Evolutionary conservation across 1,140 invertebrate species (phyloP), one percentile per base, ranked within the genome.

Genomic region (Eubasilissa regina): DNA sequence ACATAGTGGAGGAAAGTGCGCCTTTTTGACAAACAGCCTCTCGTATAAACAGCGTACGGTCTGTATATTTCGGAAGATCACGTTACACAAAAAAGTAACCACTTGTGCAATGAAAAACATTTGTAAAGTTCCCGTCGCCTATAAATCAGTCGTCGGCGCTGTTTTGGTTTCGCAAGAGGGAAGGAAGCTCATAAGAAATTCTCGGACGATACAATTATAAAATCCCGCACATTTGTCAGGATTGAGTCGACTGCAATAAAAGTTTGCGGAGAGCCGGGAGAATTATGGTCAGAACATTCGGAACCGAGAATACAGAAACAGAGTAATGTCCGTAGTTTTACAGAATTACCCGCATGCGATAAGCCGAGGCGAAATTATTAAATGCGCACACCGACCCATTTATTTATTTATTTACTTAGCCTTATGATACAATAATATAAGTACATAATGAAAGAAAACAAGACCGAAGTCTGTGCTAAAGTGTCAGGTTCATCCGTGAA

Each of bases 171-270:
- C 25, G 25, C 25, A 35, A 35, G 25, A 35, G 25, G 25, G 7
- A 25, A 25, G 25, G 25, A 7, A 43, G 25, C 64, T 68, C 64
- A 68, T 68, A 68, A 68, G 64, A 47, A 68, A 68, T 68, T 68
- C 64, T 68, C 64, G 64, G 64, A 68, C 64, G 64, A 68, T 68
- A 68, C 64, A 21, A 68, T 68, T 68, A 68, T 68, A 68, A 68
- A 66, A 68, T 68, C 64, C 64, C 64, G 64, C 64, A 48, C 64
- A 68, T 68, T 68, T 68, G 64, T 68, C 64, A 68, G 64, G 64
- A 68, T 68, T 68, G 64, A 68, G 64, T 68, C 64, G 21, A 68
- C 43, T 68, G 64, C 64, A 68, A 68, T 68, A 68, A 68, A 68
- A 68, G 64, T 68, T 68, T 47, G 64, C 15, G 64, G 44, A 68